A percentile compares a stretch with the other conserved stretches of the same genome.
These are phyloP conservation scores for Myxocyprinus asiaticus DNA, from an alignment of 2,113 vertebrate species.

Conservation along the genomic window DNA sequence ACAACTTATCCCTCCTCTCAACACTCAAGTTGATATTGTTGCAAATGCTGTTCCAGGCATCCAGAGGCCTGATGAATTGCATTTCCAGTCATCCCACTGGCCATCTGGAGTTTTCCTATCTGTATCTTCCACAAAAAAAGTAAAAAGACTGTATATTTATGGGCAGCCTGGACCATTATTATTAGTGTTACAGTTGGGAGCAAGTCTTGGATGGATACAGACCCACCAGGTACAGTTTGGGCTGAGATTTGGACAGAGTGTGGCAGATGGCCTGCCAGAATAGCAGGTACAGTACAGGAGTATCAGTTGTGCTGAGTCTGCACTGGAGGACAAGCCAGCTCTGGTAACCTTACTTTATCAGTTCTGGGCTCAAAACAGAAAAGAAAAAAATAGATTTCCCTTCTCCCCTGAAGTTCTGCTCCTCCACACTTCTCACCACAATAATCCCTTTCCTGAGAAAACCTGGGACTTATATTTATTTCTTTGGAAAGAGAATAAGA, in stretches of 20 bases:
- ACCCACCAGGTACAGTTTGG: slow-evolving; percentile 43
- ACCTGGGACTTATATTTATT: slow-evolving; percentile 36
- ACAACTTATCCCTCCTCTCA: slow-evolving; percentile 63
- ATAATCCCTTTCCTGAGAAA: slow-evolving; percentile 35
- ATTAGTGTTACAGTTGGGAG: slow-evolving; percentile 18
- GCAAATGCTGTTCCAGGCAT: slow-evolving; percentile 68
- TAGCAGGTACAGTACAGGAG: slow-evolving; percentile 55
- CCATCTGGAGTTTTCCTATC: slow-evolving; percentile 63
- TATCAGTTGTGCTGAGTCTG: slow-evolving; percentile 23
- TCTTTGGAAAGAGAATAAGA: slow-evolving; percentile 31
- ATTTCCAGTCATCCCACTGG: slow-evolving; percentile 66
- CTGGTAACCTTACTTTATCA: slow-evolving; percentile 33
- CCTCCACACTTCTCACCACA: slow-evolving; percentile 34
- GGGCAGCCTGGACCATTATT: background rate
- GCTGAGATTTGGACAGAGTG: slow-evolving; percentile 32
- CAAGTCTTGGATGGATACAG: slow-evolving; percentile 27
- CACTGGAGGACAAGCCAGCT: slow-evolving; percentile 50
- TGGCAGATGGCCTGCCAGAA: slow-evolving; percentile 39
- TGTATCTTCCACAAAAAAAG: slow-evolving; percentile 48
- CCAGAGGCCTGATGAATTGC: slow-evolving; percentile 53
- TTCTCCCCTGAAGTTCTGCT: slow-evolving; percentile 35
- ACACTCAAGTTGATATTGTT: slow-evolving; percentile 62
- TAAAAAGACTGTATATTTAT: slow-evolving; percentile 54
- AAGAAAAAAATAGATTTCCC: slow-evolving; percentile 69
- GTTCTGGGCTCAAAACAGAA: slow-evolving; percentile 59